These are phyloP conservation scores for Cryptomyrus ogoouensis DNA, from an alignment of 2,113 vertebrate species.

Conservation along the genomic window DNA sequence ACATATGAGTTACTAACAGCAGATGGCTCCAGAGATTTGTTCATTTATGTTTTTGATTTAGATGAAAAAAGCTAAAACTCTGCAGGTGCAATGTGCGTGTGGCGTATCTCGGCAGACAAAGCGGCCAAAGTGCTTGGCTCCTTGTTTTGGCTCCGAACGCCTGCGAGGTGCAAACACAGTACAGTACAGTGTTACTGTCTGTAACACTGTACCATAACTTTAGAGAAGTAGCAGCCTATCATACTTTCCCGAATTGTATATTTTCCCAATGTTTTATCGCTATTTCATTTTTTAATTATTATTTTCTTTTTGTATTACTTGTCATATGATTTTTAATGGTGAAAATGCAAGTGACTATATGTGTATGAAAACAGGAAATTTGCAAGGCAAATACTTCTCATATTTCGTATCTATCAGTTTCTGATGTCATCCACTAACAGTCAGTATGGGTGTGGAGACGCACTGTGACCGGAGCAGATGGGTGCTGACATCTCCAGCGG, in stretches of 20 bases:
- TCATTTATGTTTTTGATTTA: neutral
- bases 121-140: neutral
- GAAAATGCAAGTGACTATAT: neutral
- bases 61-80: neutral
- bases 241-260: neutral
- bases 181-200: no score
- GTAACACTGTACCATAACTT: neutral
- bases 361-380: neutral
- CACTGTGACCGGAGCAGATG: neutral
- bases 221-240: neutral
- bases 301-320: neutral
- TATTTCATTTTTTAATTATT: neutral
- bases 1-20: neutral
- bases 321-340: neutral
- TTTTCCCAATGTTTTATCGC: neutral
- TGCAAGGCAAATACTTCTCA: neutral
- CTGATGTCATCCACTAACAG: neutral
- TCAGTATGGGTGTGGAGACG: neutral
- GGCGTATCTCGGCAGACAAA: neutral
- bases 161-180: neutral
- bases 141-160: neutral
- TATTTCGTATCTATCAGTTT: neutral
- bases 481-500: neutral
- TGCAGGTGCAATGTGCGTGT: neutral
- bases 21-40: slow-evolving; percentile 14